Evolutionary conservation across 2,113 vertebrate species (phyloP), one percentile per base, ranked within the genome.

Genomic region (Thunnus maccoyii): DNA sequence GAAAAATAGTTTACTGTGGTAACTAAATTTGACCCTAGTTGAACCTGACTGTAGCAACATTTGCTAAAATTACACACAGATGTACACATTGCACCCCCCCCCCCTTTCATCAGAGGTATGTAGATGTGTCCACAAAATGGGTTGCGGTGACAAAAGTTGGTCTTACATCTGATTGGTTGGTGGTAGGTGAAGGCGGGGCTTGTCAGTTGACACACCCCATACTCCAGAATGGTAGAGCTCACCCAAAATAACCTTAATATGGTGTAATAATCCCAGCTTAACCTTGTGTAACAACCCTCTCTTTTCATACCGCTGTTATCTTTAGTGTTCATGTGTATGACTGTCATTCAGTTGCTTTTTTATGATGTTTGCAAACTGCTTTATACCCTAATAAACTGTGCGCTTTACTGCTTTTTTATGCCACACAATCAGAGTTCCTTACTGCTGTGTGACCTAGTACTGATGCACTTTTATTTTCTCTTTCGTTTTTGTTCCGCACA

Each of bases 331-430:
- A 62, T 76, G 0, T 75, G 32, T 41, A 61, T 68, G 41, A 20
- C 7, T 63, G 55, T 58, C 46, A 58, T 61, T 48, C 13, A 2
- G 47, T 3, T 62, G 32, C 30, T 44, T 60, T 32, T 30, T 85
- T 47, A 52, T 41, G 60, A 50, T 7, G 16, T 47, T 20, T 72
- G 10, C 15, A 74, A 84, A 50, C 18, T 52, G 20, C 47, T 72
- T 76, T 83, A 66, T 27, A 32, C 62, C 27, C 20, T 51, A 32
- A 48, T 67, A 30, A 51, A 82, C 52, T 8, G 20, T 18, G n/a
- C 11, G 32, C 51, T 54, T 48, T 47, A 41, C 36, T 41, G 36
- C 36, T 41, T 41, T 36, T 41, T 46, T 10, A 18, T 52, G 5
- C 11, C 32, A 5, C 20, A 44, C 17, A 3, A 17, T n/a, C 13